Base-by-base conservation (phyloP, 2,797 vertebrate genomes). In the Odontamblyopus rebecca region DNA sequence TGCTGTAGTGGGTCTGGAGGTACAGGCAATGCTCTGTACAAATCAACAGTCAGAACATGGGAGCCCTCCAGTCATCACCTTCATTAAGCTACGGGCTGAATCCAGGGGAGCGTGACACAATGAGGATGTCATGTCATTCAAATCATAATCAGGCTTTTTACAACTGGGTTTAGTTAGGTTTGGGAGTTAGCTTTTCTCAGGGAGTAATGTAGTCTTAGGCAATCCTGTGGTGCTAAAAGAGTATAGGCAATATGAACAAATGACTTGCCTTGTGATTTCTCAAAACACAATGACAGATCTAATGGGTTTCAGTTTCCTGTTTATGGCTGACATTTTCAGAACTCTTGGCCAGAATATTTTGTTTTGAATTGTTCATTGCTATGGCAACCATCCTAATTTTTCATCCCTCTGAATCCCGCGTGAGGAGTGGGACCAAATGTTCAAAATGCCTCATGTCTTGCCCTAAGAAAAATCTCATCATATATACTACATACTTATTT, bases 51-150 rank as follows among this genome's bases (percentile, higher is more conserved):
- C 75, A 74, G 61, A 83, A 78, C 82, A 77, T 85, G 74, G 78
- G 75, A 84, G 80, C 74, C 81, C 78, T 79, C 67, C 74, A 75
- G 82, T 83, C 76, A 76, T 86, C 87, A 72, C 69, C 77, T 83
- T 88, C 88, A 90, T 91, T 89, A 82, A 76, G 78, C 83, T 79
- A 79, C 77, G 73, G 81, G 85, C 59, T 83, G 77, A 82, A 84
- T 85, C 82, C 78, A 77, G 81, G 90, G 76, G 80, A 88, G 79
- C 70, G 82, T 86, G 86, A 89, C 87, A 90, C 84, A 90, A 86
- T 83, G 82, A 90, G 79, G 81, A 88, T 86, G 84, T 80, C 69
- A 82, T 85, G 82, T 84, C 84, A 85, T 75, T 83, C 79, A 84
- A 82, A 84, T 80, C 78, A 77, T 74, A 82, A 68, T 35, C 64